Percentiles rank a stretch among this genome's conserved stretches.
phyloP scores from a whole-genome alignment of 2,797 vertebrate species.

The Rhodeus uyekii region DNA sequence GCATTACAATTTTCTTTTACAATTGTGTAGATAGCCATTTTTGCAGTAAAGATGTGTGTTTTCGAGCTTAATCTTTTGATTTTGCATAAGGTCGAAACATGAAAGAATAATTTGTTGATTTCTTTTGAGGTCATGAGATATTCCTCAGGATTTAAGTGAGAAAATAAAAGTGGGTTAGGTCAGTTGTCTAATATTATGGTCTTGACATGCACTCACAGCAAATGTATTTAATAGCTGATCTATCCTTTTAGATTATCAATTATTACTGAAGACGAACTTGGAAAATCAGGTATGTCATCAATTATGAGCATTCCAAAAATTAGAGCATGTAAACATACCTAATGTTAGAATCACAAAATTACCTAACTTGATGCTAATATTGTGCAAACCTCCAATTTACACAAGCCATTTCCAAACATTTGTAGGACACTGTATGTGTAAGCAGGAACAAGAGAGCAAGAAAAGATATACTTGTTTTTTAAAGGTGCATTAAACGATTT shows the following conservation, averaged over 20 bases:
- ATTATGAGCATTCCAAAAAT: background rate
- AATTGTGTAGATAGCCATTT: background rate
- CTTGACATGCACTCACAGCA: background rate
- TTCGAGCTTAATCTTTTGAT: background rate
- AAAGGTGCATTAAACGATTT: background rate
- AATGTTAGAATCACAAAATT: background rate
- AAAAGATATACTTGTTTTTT: background rate
- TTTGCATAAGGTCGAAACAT: background rate
- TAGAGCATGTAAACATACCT: background rate
- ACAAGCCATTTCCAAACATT: background rate
- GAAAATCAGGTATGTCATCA: background rate
- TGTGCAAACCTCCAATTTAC: background rate
- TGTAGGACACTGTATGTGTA: background rate
- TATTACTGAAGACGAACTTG: background rate
- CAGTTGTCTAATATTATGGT: background rate
- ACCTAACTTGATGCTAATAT: background rate
- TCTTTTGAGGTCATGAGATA: background rate
- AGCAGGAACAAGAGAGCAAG: background rate
- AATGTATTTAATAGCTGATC: background rate
- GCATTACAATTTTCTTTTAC: background rate
- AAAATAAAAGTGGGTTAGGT: background rate
- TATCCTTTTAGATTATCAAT: background rate
- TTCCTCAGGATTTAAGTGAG: background rate
- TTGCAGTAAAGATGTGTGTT: background rate
- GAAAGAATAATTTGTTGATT: no score